Evolutionary conservation across 2,797 vertebrate species (phyloP).

Genomic region (Cossypha heuglini): DNA sequence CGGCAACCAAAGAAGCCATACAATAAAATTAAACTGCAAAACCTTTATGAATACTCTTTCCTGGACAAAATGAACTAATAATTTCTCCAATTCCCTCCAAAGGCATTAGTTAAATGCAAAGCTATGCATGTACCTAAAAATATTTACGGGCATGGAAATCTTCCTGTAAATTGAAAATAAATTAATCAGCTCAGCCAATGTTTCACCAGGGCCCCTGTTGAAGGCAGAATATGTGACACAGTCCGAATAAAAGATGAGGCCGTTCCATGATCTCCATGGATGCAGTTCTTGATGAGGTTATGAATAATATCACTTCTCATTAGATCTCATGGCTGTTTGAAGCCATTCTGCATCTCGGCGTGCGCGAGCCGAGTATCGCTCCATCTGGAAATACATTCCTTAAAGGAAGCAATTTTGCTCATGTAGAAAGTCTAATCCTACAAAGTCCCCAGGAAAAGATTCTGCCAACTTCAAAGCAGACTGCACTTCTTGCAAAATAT

Average conservation of each 20-base stretch:
- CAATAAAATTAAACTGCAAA: not conserved
- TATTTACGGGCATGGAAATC: not conserved
- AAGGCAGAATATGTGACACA: not conserved
- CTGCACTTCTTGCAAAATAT: not conserved
- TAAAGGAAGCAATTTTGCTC: not conserved
- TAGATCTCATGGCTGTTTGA: not conserved
- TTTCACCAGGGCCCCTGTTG: accelerated
- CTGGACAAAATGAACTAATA: not conserved
- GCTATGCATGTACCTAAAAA: not conserved
- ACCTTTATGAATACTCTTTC: not conserved
- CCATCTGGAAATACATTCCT: not conserved
- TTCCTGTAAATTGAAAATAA: conserved; percentile 15
- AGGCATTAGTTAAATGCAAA: not conserved
- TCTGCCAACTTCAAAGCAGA: conserved; percentile 37
- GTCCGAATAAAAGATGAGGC: not conserved
- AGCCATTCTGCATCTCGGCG: not conserved
- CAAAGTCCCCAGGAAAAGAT: not conserved
- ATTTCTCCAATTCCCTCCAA: not conserved
- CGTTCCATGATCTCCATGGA: not conserved
- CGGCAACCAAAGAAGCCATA: not conserved
- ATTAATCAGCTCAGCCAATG: not conserved
- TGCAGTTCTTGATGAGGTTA: not conserved
- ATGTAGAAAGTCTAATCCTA: not conserved
- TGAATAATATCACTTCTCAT: not conserved
- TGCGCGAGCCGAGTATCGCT: accelerated